A percentile compares a stretch with the other conserved stretches of the same genome.
Evolutionary conservation across 1,140 invertebrate species (phyloP).

Genomic region (Heterodera schachtii): DNA sequence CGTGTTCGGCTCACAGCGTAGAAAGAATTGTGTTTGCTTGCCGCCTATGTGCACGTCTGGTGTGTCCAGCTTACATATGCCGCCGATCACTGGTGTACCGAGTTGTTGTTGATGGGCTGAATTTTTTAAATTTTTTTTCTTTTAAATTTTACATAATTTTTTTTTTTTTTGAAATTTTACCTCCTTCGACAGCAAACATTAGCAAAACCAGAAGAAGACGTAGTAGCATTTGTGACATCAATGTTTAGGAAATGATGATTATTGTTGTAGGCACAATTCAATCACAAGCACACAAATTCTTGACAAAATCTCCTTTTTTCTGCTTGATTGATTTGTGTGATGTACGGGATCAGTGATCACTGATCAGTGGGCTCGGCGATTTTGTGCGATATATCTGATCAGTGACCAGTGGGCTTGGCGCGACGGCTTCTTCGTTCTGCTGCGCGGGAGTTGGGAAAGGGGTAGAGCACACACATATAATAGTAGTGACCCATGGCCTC

Average conservation of each 20-base stretch:
- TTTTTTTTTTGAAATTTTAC: too few relatives aligned
- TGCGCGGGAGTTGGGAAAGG: not conserved
- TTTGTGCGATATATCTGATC: not conserved
- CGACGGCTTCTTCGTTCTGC: not conserved
- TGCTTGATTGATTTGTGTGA: not conserved
- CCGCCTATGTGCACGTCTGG: constrained; percentile 64
- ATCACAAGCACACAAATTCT: too few relatives aligned
- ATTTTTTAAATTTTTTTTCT: too few relatives aligned
- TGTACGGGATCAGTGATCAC: too few relatives aligned
- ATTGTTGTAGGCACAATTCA: too few relatives aligned
- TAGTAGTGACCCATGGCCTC: not conserved
- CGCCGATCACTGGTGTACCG: constrained; percentile 62
- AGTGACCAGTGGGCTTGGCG: not conserved
- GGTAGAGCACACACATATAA: not conserved
- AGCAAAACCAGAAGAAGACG: not conserved
- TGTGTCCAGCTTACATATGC: constrained; percentile 56
- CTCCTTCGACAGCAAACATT: not conserved
- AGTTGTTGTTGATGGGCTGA: not conserved
- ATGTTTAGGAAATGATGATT: too few relatives aligned
- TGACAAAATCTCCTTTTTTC: not conserved
- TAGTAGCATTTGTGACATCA: too few relatives aligned
- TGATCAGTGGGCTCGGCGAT: too few relatives aligned
- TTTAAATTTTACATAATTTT: too few relatives aligned
- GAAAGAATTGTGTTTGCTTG: constrained; percentile 65
- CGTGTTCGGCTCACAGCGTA: constrained; percentile 57